Percentiles rank a stretch among this genome's conserved stretches.
Evolutionary conservation across 2,888 invertebrate genomes (phyloP).

Genomic region (Hecatera dysodea): DNA sequence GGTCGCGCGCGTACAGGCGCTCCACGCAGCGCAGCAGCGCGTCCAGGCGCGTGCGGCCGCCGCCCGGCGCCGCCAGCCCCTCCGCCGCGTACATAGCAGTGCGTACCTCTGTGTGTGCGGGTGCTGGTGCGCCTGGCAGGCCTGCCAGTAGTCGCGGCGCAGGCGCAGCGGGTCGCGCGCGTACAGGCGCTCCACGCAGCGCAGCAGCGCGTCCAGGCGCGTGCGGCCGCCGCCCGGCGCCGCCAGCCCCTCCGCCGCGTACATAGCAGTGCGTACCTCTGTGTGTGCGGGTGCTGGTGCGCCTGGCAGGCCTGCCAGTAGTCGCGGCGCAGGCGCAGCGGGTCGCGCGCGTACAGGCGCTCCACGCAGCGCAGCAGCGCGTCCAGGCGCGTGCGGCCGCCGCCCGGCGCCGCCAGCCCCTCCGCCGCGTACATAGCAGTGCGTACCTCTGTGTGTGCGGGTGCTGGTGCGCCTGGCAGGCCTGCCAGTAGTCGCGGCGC

Average conservation of each 20-base stretch:
- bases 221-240: conserved; percentile 92
- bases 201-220: conserved; percentile 96
- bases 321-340: conserved; percentile 93
- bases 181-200: conserved; percentile 95
- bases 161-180: conserved; percentile 93
- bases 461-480: conserved; percentile 84
- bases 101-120: conserved; percentile 65
- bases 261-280: conserved; percentile 89
- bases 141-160: conserved; percentile 96
- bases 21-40: conserved; percentile 95
- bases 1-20: conserved; percentile 94
- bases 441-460: conserved; percentile 65
- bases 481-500: conserved; percentile 96
- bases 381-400: conserved; percentile 94
- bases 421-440: conserved; percentile 94
- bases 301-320: conserved; percentile 94
- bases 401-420: conserved; percentile 94
- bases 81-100: conserved; percentile 94
- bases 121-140: conserved; percentile 84
- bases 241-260: conserved; percentile 94
- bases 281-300: conserved; percentile 72
- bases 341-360: conserved; percentile 94
- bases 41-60: conserved; percentile 94
- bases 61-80: conserved; percentile 94
- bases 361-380: conserved; percentile 95